These are phyloP conservation scores for Zelostemma sp. DNA, from an alignment of 1,140 invertebrate genomes.

Conservation along the genomic window DNA sequence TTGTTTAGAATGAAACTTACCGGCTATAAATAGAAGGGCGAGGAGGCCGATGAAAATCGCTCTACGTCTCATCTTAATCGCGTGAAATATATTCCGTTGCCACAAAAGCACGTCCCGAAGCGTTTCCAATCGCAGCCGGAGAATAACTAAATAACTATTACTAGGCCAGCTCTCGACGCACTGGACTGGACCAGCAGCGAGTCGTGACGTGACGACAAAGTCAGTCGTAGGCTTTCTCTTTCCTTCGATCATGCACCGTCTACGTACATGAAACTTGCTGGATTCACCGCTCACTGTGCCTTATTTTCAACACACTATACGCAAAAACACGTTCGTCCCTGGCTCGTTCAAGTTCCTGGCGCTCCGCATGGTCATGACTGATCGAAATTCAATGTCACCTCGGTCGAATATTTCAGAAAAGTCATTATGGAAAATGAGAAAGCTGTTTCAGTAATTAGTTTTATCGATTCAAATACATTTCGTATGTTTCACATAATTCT, in stretches of 20 bases:
- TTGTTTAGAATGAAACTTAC: conserved; percentile 45
- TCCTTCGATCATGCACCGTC: too few species aligned
- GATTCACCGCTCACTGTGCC: too few species aligned
- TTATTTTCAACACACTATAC: too few species aligned
- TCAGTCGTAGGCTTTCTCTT: conserved; percentile 53
- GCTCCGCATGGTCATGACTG: too few species aligned
- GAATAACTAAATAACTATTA: conserved; percentile 42
- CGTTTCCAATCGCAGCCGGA: conserved; percentile 30
- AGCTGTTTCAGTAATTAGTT: neutral
- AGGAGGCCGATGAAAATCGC: conserved; percentile 45
- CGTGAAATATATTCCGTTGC: conserved; percentile 5
- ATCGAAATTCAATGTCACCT: too few species aligned
- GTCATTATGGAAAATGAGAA: too few species aligned
- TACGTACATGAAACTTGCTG: too few species aligned
- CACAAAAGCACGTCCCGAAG: conserved; percentile 16
- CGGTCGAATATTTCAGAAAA: too few species aligned
- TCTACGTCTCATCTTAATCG: conserved; percentile 54
- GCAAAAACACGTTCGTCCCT: too few species aligned
- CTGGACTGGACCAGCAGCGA: neutral
- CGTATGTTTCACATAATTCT: neutral
- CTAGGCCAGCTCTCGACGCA: conserved; percentile 21
- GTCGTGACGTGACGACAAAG: conserved; percentile 12
- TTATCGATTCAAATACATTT: neutral
- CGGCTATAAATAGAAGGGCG: conserved; percentile 48
- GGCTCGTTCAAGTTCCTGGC: too few species aligned